phyloP scores from a whole-genome alignment of 2,888 invertebrate genomes.

The Ashinkailepas kermadecensis region DNA sequence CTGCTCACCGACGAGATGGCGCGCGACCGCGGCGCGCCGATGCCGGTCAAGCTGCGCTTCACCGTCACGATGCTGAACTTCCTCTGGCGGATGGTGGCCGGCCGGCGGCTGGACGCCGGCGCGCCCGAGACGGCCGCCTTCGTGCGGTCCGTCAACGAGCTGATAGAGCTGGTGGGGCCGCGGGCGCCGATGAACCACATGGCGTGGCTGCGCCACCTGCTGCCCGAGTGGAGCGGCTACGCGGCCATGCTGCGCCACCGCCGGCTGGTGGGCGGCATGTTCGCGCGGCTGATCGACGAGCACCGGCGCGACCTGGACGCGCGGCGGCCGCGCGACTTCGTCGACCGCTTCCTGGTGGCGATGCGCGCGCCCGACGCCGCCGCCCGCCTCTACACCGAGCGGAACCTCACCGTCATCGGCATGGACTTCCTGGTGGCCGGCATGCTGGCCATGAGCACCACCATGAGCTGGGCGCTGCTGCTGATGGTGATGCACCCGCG shows the following conservation, averaged over 20 bases:
- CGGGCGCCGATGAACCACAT: not conserved
- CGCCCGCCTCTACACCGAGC: not conserved
- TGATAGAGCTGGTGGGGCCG: not conserved
- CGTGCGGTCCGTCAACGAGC: not conserved
- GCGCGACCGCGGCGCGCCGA: not conserved
- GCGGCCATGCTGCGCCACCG: not conserved
- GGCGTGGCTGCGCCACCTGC: not conserved
- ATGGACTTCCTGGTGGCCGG: conserved; percentile 22
- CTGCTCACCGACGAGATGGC: not conserved
- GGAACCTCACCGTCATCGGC: not conserved
- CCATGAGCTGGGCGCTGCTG: conserved; percentile 28
- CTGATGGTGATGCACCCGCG: conserved; percentile 35
- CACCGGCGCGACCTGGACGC: conserved; percentile 12
- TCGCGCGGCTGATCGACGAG: not conserved
- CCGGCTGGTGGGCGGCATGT: not conserved
- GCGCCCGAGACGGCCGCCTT: not conserved
- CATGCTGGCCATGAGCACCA: not conserved
- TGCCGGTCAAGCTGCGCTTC: not conserved
- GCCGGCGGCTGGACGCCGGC: not conserved
- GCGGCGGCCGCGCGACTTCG: not conserved
- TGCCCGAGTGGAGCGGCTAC: not conserved
- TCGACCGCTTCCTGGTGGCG: not conserved
- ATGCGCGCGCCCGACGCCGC: not conserved
- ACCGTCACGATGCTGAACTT: not conserved
- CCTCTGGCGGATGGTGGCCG: not conserved